A percentile compares a stretch with the other conserved stretches of the same genome.
Conservation (phyloP, 2,888 invertebrate genomes). For the Ryuthela nishihirai region DNA sequence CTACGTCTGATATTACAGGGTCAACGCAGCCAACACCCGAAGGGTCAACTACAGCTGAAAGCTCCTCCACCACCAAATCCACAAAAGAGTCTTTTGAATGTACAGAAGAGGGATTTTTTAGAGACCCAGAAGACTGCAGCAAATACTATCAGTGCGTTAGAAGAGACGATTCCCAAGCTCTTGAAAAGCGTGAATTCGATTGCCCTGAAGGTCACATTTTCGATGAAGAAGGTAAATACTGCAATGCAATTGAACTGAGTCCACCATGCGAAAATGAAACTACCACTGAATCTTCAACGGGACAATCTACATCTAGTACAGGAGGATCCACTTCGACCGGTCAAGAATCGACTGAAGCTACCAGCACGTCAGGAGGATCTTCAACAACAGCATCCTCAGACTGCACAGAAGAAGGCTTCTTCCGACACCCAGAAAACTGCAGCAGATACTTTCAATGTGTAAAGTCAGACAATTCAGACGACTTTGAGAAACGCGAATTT, state of each 20-base stretch:
- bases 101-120: slow-evolving; percentile 41
- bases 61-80: not conserved
- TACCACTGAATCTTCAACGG: too few relatives aligned
- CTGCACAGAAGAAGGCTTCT: slow-evolving; percentile 39
- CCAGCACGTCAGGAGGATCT: not conserved
- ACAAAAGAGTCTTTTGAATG: slow-evolving; percentile 10
- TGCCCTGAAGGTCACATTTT: slow-evolving; percentile 29
- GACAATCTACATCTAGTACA: too few relatives aligned
- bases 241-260: slow-evolving; percentile 14
- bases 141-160: slow-evolving; percentile 41
- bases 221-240: slow-evolving; percentile 30
- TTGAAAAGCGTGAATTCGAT: slow-evolving; percentile 20
- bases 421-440: slow-evolving; percentile 40
- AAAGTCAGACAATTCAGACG: slow-evolving; percentile 23
- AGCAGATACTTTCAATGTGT: slow-evolving; percentile 41
- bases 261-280: slow-evolving; percentile 22
- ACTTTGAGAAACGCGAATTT: slow-evolving; percentile 35
- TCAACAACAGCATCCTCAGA: not conserved
- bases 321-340: slow-evolving; percentile 2
- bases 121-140: slow-evolving; percentile 40
- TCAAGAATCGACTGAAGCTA: not conserved
- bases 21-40: slow-evolving; percentile 4
- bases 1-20: not conserved
- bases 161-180: slow-evolving; percentile 13
- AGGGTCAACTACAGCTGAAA: slow-evolving; percentile 2